phyloP scores from a whole-genome alignment of 2,888 invertebrate genomes.

The Entomobrya multifasciata region DNA sequence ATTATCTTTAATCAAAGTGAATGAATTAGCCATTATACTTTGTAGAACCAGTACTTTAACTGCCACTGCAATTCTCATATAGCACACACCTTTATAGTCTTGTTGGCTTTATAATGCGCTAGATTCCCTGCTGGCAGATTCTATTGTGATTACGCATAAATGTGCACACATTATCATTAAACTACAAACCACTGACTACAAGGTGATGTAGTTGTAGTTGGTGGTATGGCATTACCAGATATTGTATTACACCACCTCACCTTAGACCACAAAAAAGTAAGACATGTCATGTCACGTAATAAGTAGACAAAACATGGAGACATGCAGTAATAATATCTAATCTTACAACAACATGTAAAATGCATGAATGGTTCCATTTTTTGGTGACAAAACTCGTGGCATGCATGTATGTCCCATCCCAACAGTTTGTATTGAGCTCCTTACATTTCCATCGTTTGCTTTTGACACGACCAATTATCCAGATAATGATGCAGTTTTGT shows the following conservation, averaged over 20 bases:
- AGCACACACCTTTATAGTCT: constrained; percentile 3
- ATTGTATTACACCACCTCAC: constrained; percentile 39
- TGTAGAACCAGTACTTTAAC: not conserved
- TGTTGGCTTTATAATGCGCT: no score
- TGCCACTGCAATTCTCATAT: constrained; percentile 14
- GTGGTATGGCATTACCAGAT: constrained; percentile 22
- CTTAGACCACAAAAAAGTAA: constrained; percentile 11
- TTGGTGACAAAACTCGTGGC: constrained; percentile 64
- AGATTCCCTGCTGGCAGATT: constrained; percentile 35
- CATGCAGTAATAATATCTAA: constrained; percentile 33
- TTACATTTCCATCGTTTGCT: constrained; percentile 3
- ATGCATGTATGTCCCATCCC: constrained; percentile 24
- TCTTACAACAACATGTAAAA: constrained; percentile 53
- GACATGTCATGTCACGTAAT: not conserved
- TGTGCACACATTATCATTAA: constrained; percentile 29
- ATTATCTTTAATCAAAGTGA: constrained; percentile 55
- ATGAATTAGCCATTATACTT: constrained; percentile 29
- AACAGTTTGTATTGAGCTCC: no score
- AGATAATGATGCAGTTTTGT: constrained; percentile 57
- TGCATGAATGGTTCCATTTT: constrained; percentile 40
- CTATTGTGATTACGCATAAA: constrained; percentile 51
- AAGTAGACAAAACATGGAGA: not conserved
- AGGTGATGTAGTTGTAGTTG: not conserved
- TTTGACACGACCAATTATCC: constrained; percentile 69
- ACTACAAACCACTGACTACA: no score